These are phyloP conservation scores for Mallateleia sp. DNA, from an alignment of 2,888 invertebrate genomes.

Conservation along the genomic window DNA sequence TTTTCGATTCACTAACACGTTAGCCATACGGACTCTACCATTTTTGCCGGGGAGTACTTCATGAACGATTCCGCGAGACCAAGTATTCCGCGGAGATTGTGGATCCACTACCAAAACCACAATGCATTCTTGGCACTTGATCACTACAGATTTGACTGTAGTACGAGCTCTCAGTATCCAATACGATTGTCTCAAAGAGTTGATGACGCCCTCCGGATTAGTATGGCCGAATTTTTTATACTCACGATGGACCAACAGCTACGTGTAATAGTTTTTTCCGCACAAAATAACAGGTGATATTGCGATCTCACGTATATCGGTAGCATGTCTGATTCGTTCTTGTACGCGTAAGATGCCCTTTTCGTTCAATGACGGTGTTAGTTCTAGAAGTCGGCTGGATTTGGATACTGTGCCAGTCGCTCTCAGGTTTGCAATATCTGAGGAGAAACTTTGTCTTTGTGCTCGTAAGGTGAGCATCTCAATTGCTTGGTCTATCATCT, in stretches of 20 bases:
- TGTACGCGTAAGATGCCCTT: constrained; percentile 11
- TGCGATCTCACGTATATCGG: background rate
- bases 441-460: background rate
- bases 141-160: background rate
- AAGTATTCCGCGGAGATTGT: too few relatives aligned
- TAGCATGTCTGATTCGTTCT: background rate
- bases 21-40: too few relatives aligned
- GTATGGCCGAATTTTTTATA: constrained; percentile 13
- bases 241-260: background rate
- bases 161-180: background rate
- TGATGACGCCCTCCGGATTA: constrained; percentile 12
- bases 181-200: constrained; percentile 3
- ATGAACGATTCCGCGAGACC: too few relatives aligned
- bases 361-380: background rate
- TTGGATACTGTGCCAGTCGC: background rate
- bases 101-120: too few relatives aligned
- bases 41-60: too few relatives aligned
- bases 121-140: too few relatives aligned
- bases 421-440: background rate
- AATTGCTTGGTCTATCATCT: background rate
- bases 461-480: background rate
- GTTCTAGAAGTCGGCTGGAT: constrained; percentile 1
- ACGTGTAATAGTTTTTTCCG: constrained; percentile 12
- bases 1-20: too few relatives aligned
- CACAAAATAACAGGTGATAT: constrained; percentile 5